These are phyloP conservation scores for Drosophila fungiperda DNA, from an alignment of 2,888 invertebrate species.

Conservation along the genomic window DNA sequence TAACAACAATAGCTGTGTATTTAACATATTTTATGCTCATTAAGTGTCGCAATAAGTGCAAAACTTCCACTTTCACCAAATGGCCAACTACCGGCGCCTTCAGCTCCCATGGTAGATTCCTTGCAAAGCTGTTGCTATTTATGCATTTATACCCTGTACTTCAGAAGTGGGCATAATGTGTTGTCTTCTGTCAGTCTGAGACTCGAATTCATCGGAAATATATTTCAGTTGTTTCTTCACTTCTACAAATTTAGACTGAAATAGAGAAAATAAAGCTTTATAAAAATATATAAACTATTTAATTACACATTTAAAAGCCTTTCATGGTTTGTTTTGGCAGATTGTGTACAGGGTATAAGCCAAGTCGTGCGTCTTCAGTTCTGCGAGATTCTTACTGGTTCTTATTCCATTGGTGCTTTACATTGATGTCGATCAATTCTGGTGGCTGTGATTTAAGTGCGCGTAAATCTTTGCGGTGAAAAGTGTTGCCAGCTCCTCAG, in stretches of 20 bases:
- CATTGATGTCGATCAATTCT: slow-evolving; percentile 76
- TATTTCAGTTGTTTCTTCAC: not conserved
- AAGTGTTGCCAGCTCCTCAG: slow-evolving; percentile 53
- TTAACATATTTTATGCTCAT: slow-evolving; percentile 74
- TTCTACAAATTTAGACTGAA: not conserved
- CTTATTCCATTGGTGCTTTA: slow-evolving; percentile 30
- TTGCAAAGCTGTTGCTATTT: slow-evolving; percentile 20
- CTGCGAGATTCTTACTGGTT: slow-evolving; percentile 2
- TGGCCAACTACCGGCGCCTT: slow-evolving; percentile 46
- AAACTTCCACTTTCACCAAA: slow-evolving; percentile 52
- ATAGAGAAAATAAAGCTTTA: not conserved
- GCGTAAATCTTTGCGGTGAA: slow-evolving; percentile 78
- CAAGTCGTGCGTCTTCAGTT: not conserved
- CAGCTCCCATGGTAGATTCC: slow-evolving; percentile 6
- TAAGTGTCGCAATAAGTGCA: slow-evolving; percentile 67
- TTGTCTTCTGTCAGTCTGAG: not conserved
- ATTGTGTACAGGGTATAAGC: slow-evolving; percentile 4
- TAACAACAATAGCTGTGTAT: slow-evolving; percentile 43
- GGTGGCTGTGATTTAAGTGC: slow-evolving; percentile 76
- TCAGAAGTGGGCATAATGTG: not conserved
- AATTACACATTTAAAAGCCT: not conserved
- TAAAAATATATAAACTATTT: not conserved
- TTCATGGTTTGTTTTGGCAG: not conserved
- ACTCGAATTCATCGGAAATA: not conserved
- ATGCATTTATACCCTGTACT: slow-evolving; percentile 21